Base-by-base conservation (phyloP, 2,797 vertebrate genomes). In the Myripristis murdjan region DNA sequence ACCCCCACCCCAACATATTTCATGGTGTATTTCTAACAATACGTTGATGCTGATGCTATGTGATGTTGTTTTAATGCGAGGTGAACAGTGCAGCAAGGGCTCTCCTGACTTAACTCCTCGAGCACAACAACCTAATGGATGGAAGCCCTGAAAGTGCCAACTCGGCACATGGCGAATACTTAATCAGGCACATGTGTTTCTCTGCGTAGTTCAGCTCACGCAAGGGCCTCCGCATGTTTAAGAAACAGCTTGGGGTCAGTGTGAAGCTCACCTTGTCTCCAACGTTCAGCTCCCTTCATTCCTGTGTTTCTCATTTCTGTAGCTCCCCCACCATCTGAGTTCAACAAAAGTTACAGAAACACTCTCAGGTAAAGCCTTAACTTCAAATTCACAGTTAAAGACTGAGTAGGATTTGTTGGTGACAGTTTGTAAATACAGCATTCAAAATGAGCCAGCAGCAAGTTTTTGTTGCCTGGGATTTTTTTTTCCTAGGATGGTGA, bases 81-180 rank as follows among this genome's bases (percentile, higher is more conserved):
- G 66, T 72, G 76, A 81, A 70, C 66, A 1, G 37, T 51, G 73
- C 46, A 9, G 79, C 3, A 41, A 57, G 53, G 46, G 28, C 2
- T 72, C 1, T 82, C 78, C 74, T 87, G 69, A 81, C 71, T 83
- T 56, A 56, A 59, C 74, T 67, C 78, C 76, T 65, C 83, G 16
- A 49, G 2, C 37, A 39, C 37, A 39, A 39, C 37, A 72, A 70
- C 64, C 70, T 85, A 82, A 87, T 82, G 82, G 84, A 81, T 8
- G 43, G 35, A 67, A 69, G 64, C 56, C 31, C 48, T n/a, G 46
- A 51, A 76, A 64, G 70, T 8, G 61, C 75, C 37, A 44, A 71
- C 73, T 15, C 77, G 0, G 14, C 62, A 39, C 4, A 28, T 68
- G 64, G 67, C 0, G 5, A 6, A 75, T 84, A 83, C 73, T 66